Evolutionary conservation across 2,113 vertebrate species (phyloP).

Genomic region (Phylloscopus trochiloides): DNA sequence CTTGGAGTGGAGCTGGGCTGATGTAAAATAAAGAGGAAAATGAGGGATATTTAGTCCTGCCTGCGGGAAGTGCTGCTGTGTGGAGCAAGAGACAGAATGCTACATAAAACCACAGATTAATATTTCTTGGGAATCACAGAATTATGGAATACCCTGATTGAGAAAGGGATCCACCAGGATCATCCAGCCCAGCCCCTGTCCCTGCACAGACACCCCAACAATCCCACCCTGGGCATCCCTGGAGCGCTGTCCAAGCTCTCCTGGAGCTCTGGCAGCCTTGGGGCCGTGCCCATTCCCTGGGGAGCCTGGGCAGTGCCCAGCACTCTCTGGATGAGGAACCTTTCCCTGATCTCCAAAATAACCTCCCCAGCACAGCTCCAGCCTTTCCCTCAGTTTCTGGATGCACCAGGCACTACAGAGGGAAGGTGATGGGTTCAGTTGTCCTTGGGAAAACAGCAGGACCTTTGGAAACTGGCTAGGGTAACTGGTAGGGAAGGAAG

Average conservation of each 20-base stretch:
- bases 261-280: background rate
- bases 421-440: fast-evolving
- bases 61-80: background rate
- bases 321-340: background rate
- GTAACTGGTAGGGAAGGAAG: background rate
- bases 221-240: background rate
- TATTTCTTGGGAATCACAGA: background rate
- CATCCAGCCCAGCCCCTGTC: fast-evolving
- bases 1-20: background rate
- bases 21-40: background rate
- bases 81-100: background rate
- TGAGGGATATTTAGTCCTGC: background rate
- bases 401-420: fast-evolving
- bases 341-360: fast-evolving
- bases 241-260: fast-evolving
- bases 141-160: background rate
- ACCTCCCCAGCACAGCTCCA: background rate
- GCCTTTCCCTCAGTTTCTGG: fast-evolving
- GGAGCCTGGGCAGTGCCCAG: background rate
- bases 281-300: background rate
- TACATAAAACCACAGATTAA: background rate
- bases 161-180: background rate
- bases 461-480: background rate
- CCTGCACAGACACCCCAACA: background rate
- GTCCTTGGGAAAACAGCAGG: background rate